Evolutionary conservation across 2,797 vertebrate species (phyloP).

Genomic region (Botia kubotai): DNA sequence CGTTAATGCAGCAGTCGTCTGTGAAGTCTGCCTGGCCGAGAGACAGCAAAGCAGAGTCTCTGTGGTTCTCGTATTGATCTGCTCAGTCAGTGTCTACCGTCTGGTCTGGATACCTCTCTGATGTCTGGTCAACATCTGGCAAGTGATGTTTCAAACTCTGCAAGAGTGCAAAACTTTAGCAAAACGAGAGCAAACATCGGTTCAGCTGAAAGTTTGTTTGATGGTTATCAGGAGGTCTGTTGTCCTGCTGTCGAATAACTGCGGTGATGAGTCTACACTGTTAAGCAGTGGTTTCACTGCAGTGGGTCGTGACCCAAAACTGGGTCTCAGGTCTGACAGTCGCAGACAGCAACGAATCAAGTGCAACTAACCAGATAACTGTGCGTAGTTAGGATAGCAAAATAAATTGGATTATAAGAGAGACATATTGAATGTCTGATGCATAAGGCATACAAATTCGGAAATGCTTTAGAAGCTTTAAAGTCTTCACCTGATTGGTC

Average conservation of each 20-base stretch:
- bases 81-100: slow-evolving; percentile 68
- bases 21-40: slow-evolving; percentile 67
- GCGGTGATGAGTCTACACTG: not conserved
- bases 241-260: slow-evolving; percentile 3
- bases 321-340: not conserved
- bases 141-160: slow-evolving; percentile 57
- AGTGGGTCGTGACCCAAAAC: not conserved
- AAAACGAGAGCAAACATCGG: slow-evolving; percentile 19
- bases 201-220: slow-evolving; percentile 13
- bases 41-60: slow-evolving; percentile 72
- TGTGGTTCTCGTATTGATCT: slow-evolving; percentile 74
- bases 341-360: not conserved
- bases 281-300: no score
- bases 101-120: slow-evolving; percentile 68
- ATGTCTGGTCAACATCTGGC: slow-evolving; percentile 65
- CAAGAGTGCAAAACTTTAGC: slow-evolving; percentile 26
- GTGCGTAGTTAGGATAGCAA: not conserved
- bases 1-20: slow-evolving; percentile 57
- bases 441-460: no score
- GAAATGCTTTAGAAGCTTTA: no score
- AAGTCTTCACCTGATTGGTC: no score
- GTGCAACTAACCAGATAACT: not conserved
- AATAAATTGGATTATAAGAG: not conserved
- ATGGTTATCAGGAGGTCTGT: slow-evolving; percentile 33
- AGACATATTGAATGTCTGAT: no score